Conservation (phyloP, 2,888 invertebrate genomes). For the Tridacna crocea region DNA sequence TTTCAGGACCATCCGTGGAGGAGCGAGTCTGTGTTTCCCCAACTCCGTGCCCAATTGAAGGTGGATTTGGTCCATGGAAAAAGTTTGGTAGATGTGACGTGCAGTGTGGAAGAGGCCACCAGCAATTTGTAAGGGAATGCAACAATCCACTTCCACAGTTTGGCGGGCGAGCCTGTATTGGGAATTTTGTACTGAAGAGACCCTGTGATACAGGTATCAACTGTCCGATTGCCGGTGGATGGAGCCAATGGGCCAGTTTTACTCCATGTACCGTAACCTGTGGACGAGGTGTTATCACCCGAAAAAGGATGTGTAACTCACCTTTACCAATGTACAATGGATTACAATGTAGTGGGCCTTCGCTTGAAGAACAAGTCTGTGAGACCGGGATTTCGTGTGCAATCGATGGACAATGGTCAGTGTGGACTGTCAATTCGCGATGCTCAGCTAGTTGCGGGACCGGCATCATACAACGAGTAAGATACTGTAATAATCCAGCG, state of each 20-base stretch:
- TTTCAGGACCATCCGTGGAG: conserved; percentile 37
- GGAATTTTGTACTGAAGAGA: conserved; percentile 14
- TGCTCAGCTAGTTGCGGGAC: conserved; percentile 49
- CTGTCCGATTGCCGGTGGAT: conserved; percentile 40
- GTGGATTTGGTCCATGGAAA: conserved; percentile 34
- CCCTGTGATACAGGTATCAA: conserved; percentile 24
- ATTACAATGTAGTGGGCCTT: conserved; percentile 25
- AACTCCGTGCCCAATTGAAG: conserved; percentile 32
- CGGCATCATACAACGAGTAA: conserved; percentile 42
- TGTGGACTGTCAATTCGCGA: conserved; percentile 23
- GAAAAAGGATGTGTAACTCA: conserved; percentile 32
- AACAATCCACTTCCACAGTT: conserved; percentile 35
- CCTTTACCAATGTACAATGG: conserved; percentile 42
- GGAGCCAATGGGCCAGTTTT: conserved; percentile 34
- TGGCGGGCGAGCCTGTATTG: conserved; percentile 34
- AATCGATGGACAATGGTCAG: conserved; percentile 51
- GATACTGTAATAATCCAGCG: conserved; percentile 55
- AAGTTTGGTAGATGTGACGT: conserved; percentile 24
- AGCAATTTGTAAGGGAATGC: conserved; percentile 23
- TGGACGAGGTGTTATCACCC: conserved; percentile 20
- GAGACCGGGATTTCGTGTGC: conserved; percentile 43
- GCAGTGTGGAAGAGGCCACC: conserved; percentile 34
- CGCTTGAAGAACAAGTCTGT: conserved; percentile 41
- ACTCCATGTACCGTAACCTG: conserved; percentile 32
- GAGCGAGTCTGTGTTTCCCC: conserved; percentile 41